Percentiles rank a stretch among this genome's conserved stretches.
phyloP scores from a whole-genome alignment of 2,797 vertebrate genomes.

The Momotus momota region DNA sequence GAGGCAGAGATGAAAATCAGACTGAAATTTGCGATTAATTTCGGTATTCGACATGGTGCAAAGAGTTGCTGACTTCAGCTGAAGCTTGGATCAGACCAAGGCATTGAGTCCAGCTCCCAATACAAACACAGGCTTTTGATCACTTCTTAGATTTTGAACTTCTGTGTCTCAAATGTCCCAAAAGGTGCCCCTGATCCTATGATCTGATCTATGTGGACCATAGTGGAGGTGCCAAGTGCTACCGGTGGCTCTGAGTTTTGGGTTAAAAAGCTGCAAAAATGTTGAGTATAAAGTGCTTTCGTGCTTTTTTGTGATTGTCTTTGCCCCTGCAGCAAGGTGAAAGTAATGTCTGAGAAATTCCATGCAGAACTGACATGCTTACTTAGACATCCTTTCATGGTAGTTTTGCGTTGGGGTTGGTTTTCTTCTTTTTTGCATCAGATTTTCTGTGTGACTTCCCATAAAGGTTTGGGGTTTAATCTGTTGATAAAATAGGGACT shows the following conservation, averaged over 20 bases:
- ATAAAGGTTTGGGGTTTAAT: not conserved
- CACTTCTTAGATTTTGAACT: not conserved
- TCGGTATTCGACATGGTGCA: accelerated
- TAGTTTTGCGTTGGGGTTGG: not conserved
- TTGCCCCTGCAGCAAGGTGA: not conserved
- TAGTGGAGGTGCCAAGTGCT: not conserved
- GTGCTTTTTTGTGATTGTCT: not conserved
- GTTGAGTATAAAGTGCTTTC: not conserved
- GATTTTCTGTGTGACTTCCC: not conserved
- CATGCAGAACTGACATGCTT: not conserved
- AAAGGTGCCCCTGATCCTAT: not conserved
- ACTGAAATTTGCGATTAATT: not conserved
- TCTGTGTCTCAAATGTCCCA: not conserved
- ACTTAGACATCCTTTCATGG: not conserved
- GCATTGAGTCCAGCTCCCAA: accelerated
- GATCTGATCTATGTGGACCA: not conserved
- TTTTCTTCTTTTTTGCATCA: not conserved
- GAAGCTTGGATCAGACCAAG: not conserved
- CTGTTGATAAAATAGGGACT: not conserved
- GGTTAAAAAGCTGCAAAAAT: not conserved
- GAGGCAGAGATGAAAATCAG: not conserved
- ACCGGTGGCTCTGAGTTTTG: not conserved
- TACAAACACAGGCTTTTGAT: accelerated
- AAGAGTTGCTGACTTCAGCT: not conserved
- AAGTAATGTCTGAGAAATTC: not conserved